Conservation (phyloP, 2,888 invertebrate species). For the Crioceris asparagi region DNA sequence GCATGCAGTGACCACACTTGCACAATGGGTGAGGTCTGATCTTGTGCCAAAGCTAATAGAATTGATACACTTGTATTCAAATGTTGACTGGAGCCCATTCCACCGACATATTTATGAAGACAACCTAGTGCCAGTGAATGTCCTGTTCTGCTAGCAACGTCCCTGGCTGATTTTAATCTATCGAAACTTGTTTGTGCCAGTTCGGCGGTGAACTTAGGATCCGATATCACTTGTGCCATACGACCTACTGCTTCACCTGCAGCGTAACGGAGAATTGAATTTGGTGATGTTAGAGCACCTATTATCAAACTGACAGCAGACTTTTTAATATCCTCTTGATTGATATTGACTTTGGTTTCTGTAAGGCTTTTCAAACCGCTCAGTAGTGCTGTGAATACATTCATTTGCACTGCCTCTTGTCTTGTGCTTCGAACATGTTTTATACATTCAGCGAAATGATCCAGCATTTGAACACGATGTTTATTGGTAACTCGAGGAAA, state of each 20-base stretch:
- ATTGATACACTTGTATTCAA: constrained; percentile 91
- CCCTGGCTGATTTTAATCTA: constrained; percentile 72
- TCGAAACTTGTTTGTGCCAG: constrained; percentile 85
- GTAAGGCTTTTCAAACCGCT: constrained; percentile 77
- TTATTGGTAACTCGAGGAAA: constrained; percentile 93
- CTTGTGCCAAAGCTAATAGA: constrained; percentile 86
- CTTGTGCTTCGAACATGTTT: constrained; percentile 84
- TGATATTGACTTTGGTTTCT: constrained; percentile 74
- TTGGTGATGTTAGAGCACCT: constrained; percentile 61
- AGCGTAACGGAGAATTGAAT: constrained; percentile 78
- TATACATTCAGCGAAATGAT: constrained; percentile 93
- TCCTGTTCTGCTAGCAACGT: constrained; percentile 76
- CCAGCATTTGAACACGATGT: constrained; percentile 93
- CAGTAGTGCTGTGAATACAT: constrained; percentile 88
- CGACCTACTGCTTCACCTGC: constrained; percentile 93
- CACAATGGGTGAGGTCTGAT: constrained; percentile 85
- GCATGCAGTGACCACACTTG: constrained; percentile 98
- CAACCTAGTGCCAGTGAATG: constrained; percentile 92
- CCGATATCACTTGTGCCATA: constrained; percentile 80
- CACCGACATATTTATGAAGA: constrained; percentile 89
- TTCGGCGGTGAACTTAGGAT: constrained; percentile 79
- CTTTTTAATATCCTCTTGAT: constrained; percentile 83
- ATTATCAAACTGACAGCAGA: constrained; percentile 72
- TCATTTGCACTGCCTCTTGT: constrained; percentile 92
- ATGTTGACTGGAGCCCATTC: constrained; percentile 92